Evolutionary conservation across 2,888 invertebrate genomes (phyloP).

Genomic region (Phengaris arion): DNA sequence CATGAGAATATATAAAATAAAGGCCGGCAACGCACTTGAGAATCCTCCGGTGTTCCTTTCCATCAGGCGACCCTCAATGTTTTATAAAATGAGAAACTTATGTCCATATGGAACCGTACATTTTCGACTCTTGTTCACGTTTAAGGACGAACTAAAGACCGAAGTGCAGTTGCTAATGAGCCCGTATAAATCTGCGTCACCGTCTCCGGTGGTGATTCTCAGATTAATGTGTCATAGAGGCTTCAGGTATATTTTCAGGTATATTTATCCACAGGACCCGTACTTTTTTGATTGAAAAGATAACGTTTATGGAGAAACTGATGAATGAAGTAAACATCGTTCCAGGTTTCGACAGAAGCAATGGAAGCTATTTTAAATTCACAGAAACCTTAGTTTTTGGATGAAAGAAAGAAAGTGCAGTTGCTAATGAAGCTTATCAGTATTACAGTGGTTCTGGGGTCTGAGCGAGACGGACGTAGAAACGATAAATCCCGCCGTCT

Average conservation of each 20-base stretch:
- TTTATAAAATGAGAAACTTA: no score
- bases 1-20: no score
- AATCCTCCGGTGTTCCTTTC: no score
- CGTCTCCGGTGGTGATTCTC: not conserved
- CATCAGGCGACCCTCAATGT: no score
- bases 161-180: slow-evolving; percentile 2
- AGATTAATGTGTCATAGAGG: not conserved
- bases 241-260: not conserved
- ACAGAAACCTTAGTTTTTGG: no score
- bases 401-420: not conserved
- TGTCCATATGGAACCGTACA: not conserved
- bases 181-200: not conserved
- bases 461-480: slow-evolving; percentile 59
- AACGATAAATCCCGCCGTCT: slow-evolving; percentile 74
- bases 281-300: no score
- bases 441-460: slow-evolving; percentile 2
- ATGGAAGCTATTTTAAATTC: no score
- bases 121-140: not conserved
- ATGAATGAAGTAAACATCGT: no score
- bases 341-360: no score
- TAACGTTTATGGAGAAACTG: no score
- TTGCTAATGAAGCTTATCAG: not conserved
- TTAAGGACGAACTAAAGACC: not conserved
- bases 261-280: not conserved
- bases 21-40: no score